phyloP scores from a whole-genome alignment of 2,888 invertebrate genomes.

The Eupeodes luniger region DNA sequence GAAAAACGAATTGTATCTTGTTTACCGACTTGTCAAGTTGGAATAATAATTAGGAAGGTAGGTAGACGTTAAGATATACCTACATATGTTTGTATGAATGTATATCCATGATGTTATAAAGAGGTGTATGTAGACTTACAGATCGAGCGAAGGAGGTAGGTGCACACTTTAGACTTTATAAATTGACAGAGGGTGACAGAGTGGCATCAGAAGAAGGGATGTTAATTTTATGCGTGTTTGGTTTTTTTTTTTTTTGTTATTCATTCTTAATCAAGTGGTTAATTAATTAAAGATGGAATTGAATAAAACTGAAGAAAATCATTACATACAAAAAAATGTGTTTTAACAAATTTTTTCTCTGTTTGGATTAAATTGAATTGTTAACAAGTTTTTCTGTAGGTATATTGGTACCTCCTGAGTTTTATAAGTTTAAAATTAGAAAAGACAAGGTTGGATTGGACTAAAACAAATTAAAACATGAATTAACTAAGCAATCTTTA shows the following conservation, averaged over 20 bases:
- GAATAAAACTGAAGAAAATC: conserved; percentile 26
- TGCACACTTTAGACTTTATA: conserved; percentile 24
- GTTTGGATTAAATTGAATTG: conserved; percentile 15
- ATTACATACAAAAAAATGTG: background rate
- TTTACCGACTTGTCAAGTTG: conserved; percentile 73
- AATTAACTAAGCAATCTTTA: too few species aligned
- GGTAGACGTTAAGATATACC: background rate
- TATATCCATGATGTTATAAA: too few species aligned
- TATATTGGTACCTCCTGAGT: background rate
- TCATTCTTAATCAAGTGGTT: conserved; percentile 72
- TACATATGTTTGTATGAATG: background rate
- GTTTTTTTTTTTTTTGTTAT: background rate
- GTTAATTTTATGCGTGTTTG: conserved; percentile 52
- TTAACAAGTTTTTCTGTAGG: conserved; percentile 22
- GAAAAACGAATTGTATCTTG: conserved; percentile 63
- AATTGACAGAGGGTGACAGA: conserved; percentile 5
- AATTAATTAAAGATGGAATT: conserved; percentile 72
- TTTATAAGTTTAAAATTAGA: background rate
- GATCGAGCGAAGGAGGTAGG: conserved; percentile 36
- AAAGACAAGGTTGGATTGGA: background rate
- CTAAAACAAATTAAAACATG: background rate
- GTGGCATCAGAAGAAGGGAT: conserved; percentile 28
- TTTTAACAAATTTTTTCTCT: background rate
- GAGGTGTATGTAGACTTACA: background rate
- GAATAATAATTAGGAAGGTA: conserved; percentile 65